Evolutionary conservation across 2,888 invertebrate genomes (phyloP).

Genomic region (Digitonthophagus gazella): DNA sequence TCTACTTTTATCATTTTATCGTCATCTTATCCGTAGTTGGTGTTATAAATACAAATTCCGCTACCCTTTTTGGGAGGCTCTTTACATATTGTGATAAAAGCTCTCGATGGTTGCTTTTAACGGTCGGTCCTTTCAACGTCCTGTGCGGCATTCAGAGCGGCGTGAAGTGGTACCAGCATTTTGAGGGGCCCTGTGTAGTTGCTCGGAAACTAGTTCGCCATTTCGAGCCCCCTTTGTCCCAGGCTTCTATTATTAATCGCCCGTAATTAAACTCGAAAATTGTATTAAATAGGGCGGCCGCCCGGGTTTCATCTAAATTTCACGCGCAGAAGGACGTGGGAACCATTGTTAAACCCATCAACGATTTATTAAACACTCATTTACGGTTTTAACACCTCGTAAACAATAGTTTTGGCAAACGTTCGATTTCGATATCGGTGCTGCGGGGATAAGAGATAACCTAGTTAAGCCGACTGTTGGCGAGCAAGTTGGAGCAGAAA

Average conservation of each 20-base stretch:
- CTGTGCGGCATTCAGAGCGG: too few relatives aligned
- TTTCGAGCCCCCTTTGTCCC: not conserved
- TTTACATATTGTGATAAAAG: not conserved
- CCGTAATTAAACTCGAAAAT: not conserved
- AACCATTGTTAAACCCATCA: too few relatives aligned
- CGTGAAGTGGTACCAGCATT: not conserved
- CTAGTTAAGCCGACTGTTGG: not conserved
- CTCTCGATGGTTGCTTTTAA: not conserved
- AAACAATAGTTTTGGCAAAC: too few relatives aligned
- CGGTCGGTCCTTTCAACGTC: not conserved
- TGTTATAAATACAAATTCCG: not conserved
- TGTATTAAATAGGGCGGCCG: not conserved
- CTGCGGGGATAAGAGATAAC: too few relatives aligned
- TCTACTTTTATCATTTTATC: not conserved
- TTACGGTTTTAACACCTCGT: too few relatives aligned
- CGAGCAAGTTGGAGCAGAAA: too few relatives aligned
- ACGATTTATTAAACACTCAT: too few relatives aligned
- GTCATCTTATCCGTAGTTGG: not conserved
- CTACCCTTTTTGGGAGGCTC: not conserved
- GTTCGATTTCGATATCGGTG: too few relatives aligned
- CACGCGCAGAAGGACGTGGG: too few relatives aligned
- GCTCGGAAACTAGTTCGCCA: not conserved
- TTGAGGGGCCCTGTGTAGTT: not conserved
- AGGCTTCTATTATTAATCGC: not conserved
- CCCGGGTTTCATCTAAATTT: too few relatives aligned